These are phyloP conservation scores for Glomeris marginata DNA, from an alignment of 2,888 invertebrate genomes.

Conservation along the genomic window DNA sequence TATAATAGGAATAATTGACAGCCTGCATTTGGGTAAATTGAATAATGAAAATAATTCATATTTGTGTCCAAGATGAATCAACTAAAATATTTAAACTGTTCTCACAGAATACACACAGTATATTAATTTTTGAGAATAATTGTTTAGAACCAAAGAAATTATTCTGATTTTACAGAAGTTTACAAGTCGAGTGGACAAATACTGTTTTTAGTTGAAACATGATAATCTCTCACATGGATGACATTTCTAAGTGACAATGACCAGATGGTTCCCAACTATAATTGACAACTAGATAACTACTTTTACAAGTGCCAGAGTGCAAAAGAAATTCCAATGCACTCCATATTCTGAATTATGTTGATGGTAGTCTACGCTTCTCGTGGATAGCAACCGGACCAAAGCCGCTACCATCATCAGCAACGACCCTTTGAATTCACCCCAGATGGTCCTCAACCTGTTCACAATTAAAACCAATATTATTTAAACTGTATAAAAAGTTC, in stretches of 20 bases:
- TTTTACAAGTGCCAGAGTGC: constrained; percentile 74
- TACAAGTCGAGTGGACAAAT: no score
- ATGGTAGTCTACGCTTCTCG: constrained; percentile 54
- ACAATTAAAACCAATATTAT: constrained; percentile 40
- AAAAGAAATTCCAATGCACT: constrained; percentile 95
- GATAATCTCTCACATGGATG: no score
- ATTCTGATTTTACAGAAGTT: no score
- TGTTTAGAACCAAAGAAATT: not conserved
- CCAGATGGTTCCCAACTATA: no score
- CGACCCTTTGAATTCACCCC: not conserved
- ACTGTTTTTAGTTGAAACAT: no score
- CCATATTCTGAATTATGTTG: constrained; percentile 89
- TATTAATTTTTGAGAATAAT: not conserved
- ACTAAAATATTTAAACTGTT: not conserved
- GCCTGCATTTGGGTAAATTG: no score
- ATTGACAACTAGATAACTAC: constrained; percentile 22
- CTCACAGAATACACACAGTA: not conserved
- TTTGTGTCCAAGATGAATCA: no score
- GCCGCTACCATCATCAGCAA: not conserved
- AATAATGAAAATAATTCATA: no score
- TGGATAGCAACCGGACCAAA: constrained; percentile 15
- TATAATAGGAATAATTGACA: no score
- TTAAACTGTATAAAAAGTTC: constrained; percentile 20
- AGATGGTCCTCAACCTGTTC: constrained; percentile 40
- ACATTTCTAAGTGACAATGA: no score